Percentiles rank a stretch among this genome's conserved stretches.
Conservation (phyloP, 2,888 invertebrate species). For the Melinopterus prodromus region DNA sequence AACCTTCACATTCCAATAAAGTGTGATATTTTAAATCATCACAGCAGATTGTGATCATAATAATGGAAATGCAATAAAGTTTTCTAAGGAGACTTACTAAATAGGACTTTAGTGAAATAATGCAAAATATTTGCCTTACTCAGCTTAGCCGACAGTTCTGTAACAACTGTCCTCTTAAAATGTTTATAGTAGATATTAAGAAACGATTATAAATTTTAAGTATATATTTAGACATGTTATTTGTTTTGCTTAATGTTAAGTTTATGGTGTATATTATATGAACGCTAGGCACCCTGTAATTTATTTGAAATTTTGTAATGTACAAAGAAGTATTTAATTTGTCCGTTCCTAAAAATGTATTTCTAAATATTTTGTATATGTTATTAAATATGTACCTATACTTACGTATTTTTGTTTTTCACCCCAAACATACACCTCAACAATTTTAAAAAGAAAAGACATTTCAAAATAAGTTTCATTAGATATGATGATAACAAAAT, state of each 20-base stretch:
- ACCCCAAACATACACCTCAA: neutral
- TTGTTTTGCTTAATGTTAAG: neutral
- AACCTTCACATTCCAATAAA: neutral
- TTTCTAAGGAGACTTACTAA: neutral
- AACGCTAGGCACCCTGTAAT: neutral
- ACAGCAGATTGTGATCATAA: neutral
- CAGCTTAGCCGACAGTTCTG: neutral
- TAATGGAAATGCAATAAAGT: neutral
- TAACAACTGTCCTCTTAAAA: neutral
- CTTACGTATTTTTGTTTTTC: neutral
- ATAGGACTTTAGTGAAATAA: neutral
- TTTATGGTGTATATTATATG: neutral
- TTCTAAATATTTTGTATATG: neutral
- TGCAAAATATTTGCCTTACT: neutral
- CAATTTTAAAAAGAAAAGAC: no score
- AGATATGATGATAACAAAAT: no score
- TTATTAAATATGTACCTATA: neutral
- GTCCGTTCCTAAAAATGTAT: neutral
- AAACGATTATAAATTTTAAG: neutral
- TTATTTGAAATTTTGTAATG: slow-evolving; percentile 4
- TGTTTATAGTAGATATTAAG: neutral
- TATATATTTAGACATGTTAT: neutral
- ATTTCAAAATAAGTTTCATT: no score
- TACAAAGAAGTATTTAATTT: slow-evolving; percentile 4
- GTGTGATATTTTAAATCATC: slow-evolving; percentile 4